Conservation (phyloP, 1,140 invertebrate genomes). For the Calephelis nemesis region DNA sequence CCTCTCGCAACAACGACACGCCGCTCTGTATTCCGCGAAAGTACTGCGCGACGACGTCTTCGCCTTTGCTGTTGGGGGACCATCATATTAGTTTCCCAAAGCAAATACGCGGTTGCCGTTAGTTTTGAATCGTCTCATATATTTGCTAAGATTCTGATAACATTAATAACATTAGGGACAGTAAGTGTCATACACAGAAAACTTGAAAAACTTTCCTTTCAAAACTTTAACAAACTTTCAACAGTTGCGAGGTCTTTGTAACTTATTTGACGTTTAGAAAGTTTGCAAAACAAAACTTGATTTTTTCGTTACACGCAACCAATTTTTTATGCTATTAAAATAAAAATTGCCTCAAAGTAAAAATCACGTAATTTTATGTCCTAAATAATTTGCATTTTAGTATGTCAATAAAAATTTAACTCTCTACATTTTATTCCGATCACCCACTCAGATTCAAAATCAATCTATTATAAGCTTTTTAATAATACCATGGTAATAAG, state of each 20-base stretch:
- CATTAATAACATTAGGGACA: background rate
- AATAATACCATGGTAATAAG: too few species aligned
- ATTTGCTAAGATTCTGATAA: background rate
- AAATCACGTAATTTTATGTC: too few species aligned
- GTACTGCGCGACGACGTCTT: conserved; percentile 88
- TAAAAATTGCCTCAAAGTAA: too few species aligned
- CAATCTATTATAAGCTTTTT: too few species aligned
- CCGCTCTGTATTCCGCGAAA: conserved; percentile 83
- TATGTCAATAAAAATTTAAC: too few species aligned
- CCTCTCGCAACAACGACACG: conserved; percentile 92
- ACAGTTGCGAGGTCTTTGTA: conserved; percentile 63
- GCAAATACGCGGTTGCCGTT: background rate
- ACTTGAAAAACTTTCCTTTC: conserved; percentile 70
- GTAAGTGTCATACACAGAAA: conserved; percentile 43
- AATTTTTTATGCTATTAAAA: background rate
- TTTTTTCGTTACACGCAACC: conserved; percentile 39
- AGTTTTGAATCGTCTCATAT: background rate
- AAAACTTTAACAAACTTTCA: conserved; percentile 61
- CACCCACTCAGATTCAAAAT: too few species aligned
- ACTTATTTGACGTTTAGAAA: conserved; percentile 73
- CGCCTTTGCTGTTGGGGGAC: conserved; percentile 84
- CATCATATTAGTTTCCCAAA: conserved; percentile 44
- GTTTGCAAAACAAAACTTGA: conserved; percentile 52
- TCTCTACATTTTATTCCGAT: too few species aligned
- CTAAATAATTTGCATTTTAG: too few species aligned